A percentile compares a stretch with the other conserved stretches of the same genome.
phyloP scores from a whole-genome alignment of 2,113 vertebrate genomes.

The Chrysochloris asiatica region DNA sequence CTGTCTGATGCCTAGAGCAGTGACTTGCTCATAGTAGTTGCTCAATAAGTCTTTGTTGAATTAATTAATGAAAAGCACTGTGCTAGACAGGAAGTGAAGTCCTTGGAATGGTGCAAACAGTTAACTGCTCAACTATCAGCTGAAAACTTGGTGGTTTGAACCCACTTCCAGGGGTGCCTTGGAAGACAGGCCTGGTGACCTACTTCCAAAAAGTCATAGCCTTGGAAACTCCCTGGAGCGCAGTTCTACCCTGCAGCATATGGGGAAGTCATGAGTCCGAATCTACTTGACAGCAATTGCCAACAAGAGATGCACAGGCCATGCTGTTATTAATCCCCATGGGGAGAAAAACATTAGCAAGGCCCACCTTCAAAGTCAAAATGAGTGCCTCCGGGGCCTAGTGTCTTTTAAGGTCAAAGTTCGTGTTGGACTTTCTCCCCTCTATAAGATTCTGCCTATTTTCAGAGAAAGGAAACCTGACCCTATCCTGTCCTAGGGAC shows the following conservation, averaged over 20 bases:
- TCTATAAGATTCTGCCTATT: neutral
- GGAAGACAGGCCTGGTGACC: neutral
- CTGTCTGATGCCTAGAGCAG: neutral
- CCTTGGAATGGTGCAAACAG: neutral
- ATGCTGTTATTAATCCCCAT: neutral
- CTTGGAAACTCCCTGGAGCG: neutral
- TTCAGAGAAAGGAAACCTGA: neutral
- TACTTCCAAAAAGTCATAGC: too few species aligned
- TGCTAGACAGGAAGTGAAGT: neutral
- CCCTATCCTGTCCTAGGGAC: neutral
- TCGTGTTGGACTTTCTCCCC: neutral
- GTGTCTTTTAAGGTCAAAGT: neutral
- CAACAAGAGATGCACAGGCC: neutral
- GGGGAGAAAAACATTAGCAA: neutral
- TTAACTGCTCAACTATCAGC: neutral
- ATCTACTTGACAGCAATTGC: neutral
- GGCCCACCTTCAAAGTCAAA: neutral
- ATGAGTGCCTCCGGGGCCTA: neutral
- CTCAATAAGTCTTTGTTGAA: neutral
- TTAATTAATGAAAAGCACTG: too few species aligned
- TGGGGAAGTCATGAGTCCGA: neutral
- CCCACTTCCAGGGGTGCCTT: neutral
- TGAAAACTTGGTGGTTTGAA: neutral
- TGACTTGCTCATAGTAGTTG: neutral
- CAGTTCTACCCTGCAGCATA: neutral